Evolutionary conservation across 2,113 vertebrate species (phyloP).

Genomic region (Phalacrocorax aristotelis): DNA sequence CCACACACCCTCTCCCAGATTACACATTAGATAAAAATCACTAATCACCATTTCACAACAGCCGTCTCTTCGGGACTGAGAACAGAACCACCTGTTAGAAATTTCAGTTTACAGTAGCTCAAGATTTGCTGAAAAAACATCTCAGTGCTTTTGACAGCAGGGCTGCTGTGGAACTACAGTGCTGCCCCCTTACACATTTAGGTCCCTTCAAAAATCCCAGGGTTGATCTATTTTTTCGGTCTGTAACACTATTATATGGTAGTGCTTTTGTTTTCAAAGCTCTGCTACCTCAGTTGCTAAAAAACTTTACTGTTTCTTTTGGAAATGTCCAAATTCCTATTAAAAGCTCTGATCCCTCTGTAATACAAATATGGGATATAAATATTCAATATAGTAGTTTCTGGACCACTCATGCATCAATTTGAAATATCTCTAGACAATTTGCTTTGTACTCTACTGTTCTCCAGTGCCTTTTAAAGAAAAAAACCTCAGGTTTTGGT

Average conservation of each 20-base stretch:
- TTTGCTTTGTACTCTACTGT: neutral
- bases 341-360: neutral
- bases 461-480: neutral
- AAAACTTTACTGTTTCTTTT: neutral
- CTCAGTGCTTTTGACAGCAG: neutral
- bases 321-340: neutral
- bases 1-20: neutral
- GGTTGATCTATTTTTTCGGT: neutral
- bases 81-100: neutral
- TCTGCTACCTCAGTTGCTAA: neutral
- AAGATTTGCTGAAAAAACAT: neutral
- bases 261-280: neutral
- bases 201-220: neutral
- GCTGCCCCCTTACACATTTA: neutral
- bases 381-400: neutral
- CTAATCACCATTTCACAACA: neutral
- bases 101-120: neutral
- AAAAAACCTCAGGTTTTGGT: neutral
- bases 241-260: neutral
- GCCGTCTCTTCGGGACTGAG: neutral
- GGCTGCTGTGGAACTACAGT: neutral
- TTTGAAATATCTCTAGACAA: conserved; percentile 1
- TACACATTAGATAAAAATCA: neutral
- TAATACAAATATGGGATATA: neutral
- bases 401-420: neutral